Percentiles rank a stretch among this genome's conserved stretches.
Conservation (phyloP, 2,888 invertebrate genomes). For the Apodemia duryi region DNA sequence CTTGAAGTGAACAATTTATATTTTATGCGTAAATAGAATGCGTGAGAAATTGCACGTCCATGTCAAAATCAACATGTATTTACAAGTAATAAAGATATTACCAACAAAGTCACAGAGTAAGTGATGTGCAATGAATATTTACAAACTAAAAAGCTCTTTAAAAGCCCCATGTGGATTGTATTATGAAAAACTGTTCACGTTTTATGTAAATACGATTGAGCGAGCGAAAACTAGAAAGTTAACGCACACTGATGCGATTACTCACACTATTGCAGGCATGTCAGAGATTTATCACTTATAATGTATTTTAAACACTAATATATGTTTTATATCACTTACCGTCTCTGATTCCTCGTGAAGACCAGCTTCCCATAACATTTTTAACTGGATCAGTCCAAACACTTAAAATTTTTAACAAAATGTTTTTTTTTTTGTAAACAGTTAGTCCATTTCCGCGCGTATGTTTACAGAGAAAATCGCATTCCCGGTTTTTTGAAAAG, state of each 20-base stretch:
- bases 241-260: conserved; percentile 52
- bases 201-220: conserved; percentile 71
- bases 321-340: conserved; percentile 51
- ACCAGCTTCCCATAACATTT: conserved; percentile 72
- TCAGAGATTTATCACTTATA: conserved; percentile 26
- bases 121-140: conserved; percentile 64
- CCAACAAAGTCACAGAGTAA: conserved; percentile 51
- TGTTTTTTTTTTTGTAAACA: conserved; percentile 37
- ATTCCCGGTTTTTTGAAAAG: conserved; percentile 47
- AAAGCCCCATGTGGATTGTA: conserved; percentile 66
- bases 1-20: conserved; percentile 15
- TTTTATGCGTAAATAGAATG: conserved; percentile 25
- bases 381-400: conserved; percentile 51
- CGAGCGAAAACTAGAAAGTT: conserved; percentile 79
- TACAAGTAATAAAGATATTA: conserved; percentile 61
- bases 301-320: conserved; percentile 27
- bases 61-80: conserved; percentile 51
- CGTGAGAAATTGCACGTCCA: conserved; percentile 37
- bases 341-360: conserved; percentile 68
- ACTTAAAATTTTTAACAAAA: conserved; percentile 38
- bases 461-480: conserved; percentile 45
- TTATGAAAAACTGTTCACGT: conserved; percentile 78
- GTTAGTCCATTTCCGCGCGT: conserved; percentile 50
- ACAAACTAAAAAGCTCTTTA: conserved; percentile 56
- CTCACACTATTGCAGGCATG: conserved; percentile 36